Evolutionary conservation across 2,113 vertebrate genomes (phyloP), one percentile per base, ranked within the genome.

Genomic region (Megaleporinus macrocephalus): DNA sequence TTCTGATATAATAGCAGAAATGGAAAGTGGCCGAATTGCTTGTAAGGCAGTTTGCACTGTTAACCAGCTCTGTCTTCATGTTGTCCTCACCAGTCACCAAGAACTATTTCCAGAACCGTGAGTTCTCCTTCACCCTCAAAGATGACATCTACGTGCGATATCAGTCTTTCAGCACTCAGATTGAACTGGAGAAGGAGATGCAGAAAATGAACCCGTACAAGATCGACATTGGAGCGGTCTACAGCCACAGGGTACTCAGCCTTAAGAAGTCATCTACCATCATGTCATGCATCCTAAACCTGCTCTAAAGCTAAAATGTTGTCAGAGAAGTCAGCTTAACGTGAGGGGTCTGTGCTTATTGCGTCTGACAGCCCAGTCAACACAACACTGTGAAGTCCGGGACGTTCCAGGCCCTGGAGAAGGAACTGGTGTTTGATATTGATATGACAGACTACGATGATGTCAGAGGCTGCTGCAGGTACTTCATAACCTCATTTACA

Each of bases 391-490:
- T 99, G 83, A 99, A 96, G 82, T 92, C 96, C 4, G 97, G 97
- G 15, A 93, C 94, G 69, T 99, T 99, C 91, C 97, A 99, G 87
- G 96, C 98, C 0, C 94, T 96, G 86, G 97, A 98, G 89, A 99
- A 99, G 87, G 97, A 99, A 89, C 93, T 99, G 85, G 97, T 99
- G 18, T 99, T 99, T 82, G 98, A 99, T 90, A 99, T 99, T 0
- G 98, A 99, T 78, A 98, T 99, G 97, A 99, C 97, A 0, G 98
- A 99, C 90, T 99, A 99, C 2, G 96, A 99, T 0, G 98, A 98
- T 0, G 97, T 99, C 83, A 93, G 98, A 84, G 93, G 89, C 71
- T 99, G 97, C 81, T 99, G 97, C 95, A 98, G 96, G 97, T 99
- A 88, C 10, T 16, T 68, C 14, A 29, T 44, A 7, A 47, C 18